phyloP scores from a whole-genome alignment of 2,888 invertebrate species.

The Anagyrus pseudococci region DNA sequence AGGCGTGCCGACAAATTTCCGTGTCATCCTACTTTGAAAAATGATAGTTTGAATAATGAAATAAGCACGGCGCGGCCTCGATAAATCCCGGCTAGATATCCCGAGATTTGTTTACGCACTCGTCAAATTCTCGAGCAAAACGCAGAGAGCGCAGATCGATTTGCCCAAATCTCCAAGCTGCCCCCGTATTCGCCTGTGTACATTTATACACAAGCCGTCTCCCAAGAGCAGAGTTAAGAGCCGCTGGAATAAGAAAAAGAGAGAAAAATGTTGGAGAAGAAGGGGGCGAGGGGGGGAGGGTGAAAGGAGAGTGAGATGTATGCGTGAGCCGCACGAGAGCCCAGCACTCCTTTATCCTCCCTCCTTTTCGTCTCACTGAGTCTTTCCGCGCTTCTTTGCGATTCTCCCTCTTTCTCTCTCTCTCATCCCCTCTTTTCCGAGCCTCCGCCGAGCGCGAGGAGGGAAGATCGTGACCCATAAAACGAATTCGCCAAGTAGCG shows the following conservation, averaged over 20 bases:
- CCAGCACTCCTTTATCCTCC: background rate
- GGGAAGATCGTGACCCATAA: conserved; percentile 37
- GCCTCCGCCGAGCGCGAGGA: background rate
- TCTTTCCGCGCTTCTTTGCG: conserved; percentile 2
- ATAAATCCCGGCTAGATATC: background rate
- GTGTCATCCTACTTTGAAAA: too few relatives aligned
- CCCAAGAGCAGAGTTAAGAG: background rate
- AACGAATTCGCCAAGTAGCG: conserved; percentile 27
- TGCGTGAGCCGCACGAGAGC: too few relatives aligned
- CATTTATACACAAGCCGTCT: background rate
- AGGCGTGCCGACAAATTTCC: too few relatives aligned
- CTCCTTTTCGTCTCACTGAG: background rate
- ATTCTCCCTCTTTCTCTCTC: background rate
- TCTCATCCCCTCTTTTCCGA: conserved; percentile 13
- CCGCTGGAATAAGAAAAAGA: background rate
- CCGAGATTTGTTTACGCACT: background rate
- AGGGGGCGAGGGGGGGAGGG: background rate
- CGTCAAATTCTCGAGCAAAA: background rate
- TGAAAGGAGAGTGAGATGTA: too few relatives aligned
- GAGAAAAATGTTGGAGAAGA: too few relatives aligned
- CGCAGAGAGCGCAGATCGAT: background rate
- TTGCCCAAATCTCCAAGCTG: background rate
- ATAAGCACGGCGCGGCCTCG: too few relatives aligned
- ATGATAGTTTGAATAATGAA: too few relatives aligned
- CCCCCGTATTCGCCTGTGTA: background rate